Evolutionary conservation across 2,888 invertebrate species (phyloP).

Genomic region (Dione vanillae): DNA sequence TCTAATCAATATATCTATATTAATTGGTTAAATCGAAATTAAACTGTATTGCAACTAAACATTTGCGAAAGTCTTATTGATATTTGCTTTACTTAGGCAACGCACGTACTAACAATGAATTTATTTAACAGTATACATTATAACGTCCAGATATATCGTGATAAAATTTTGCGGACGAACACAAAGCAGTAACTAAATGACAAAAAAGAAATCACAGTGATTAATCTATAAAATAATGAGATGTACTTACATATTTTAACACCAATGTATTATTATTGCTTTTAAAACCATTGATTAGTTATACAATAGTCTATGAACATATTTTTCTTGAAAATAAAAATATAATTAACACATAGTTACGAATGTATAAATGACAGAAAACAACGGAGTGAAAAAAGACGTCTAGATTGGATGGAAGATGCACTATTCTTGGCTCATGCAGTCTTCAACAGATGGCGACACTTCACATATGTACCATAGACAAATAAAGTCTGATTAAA

Average conservation of each 20-base stretch:
- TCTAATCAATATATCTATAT: slow-evolving; percentile 36
- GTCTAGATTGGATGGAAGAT: slow-evolving; percentile 64
- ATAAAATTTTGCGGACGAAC: slow-evolving; percentile 41
- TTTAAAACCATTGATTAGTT: slow-evolving; percentile 53
- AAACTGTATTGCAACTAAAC: slow-evolving; percentile 8
- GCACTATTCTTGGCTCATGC: slow-evolving; percentile 56
- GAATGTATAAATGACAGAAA: slow-evolving; percentile 73
- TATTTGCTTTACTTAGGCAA: slow-evolving; percentile 10
- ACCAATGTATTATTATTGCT: slow-evolving; percentile 53
- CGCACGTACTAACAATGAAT: background rate
- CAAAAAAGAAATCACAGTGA: slow-evolving; percentile 63
- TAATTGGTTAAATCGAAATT: slow-evolving; percentile 38
- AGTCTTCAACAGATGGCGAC: slow-evolving; percentile 69
- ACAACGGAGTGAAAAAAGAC: slow-evolving; percentile 77
- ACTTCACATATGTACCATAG: slow-evolving; percentile 57
- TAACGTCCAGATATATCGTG: slow-evolving; percentile 37
- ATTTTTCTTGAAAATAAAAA: slow-evolving; percentile 58
- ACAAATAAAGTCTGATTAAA: slow-evolving; percentile 54
- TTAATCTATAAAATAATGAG: slow-evolving; percentile 53
- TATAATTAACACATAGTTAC: slow-evolving; percentile 64
- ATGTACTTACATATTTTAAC: slow-evolving; percentile 65
- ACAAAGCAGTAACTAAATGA: slow-evolving; percentile 49
- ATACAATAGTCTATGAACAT: slow-evolving; percentile 62
- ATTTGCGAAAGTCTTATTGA: slow-evolving; percentile 27
- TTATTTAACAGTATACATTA: slow-evolving; percentile 15